A percentile compares a stretch with the other conserved stretches of the same genome.
phyloP scores from a whole-genome alignment of 2,113 vertebrate species.

The Cavia porcellus region DNA sequence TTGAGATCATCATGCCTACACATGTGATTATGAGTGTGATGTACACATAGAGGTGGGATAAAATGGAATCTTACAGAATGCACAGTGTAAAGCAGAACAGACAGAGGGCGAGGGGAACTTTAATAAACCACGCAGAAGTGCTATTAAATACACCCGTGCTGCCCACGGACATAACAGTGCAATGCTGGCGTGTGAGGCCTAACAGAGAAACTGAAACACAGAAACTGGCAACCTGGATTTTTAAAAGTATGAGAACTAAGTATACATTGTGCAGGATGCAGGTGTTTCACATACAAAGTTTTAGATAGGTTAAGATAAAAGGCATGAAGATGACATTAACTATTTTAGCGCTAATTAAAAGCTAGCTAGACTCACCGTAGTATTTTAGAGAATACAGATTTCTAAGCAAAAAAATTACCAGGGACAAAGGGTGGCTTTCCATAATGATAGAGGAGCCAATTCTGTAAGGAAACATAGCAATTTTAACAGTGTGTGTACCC shows the following conservation, averaged over 20 bases:
- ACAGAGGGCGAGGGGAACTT: too few relatives aligned
- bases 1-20: fast-evolving
- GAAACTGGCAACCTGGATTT: not conserved
- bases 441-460: not conserved
- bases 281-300: not conserved
- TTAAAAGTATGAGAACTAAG: not conserved
- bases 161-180: not conserved
- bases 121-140: fast-evolving
- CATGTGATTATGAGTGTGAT: not conserved
- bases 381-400: not conserved
- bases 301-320: not conserved
- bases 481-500: not conserved
- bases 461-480: not conserved
- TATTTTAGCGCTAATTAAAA: not conserved
- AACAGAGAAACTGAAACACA: not conserved
- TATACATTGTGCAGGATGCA: not conserved
- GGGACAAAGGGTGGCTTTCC: not conserved
- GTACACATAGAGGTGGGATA: not conserved
- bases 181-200: not conserved
- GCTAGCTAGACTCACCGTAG: not conserved
- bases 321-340: not conserved
- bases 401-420: not conserved
- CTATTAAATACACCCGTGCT: not conserved
- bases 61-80: not conserved
- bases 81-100: fast-evolving